Base-by-base conservation (phyloP, 2,888 invertebrate genomes). In the Nudaria mundana region DNA sequence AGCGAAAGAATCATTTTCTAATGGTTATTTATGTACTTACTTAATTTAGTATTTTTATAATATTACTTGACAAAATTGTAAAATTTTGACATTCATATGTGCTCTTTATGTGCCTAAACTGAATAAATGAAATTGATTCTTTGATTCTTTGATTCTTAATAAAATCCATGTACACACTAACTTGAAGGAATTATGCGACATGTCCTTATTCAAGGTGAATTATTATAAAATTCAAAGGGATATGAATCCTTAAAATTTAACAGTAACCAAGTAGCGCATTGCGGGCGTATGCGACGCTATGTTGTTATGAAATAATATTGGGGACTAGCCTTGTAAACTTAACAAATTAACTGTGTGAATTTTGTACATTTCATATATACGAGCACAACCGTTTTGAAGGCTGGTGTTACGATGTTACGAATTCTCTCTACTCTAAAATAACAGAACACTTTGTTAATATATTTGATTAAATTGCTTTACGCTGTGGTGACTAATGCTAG, bases 251-350 rank as follows among this genome's bases (percentile, higher is more conserved):
- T 30, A 44, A 47, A 54, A 28, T 53, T 10, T 15, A 59, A 56
- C 49, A 47, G 48, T n/a, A n/a, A n/a, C n/a, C n/a, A n/a, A n/a
- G n/a, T 61, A 63, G 73, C 79, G 80, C 78, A 80, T 48, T 79
- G 78, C 79, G 74, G 76, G 46, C 32, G 44, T 51, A 58, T 63
- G 67, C 63, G 64, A 58, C 59, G 46, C 37, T 36, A 42, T 39
- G 39, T 44, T 40, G 25, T 12, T 44, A 41, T 30, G 37, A 7
- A 38, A 50, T 30, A 38, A 43, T 25, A 37, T 16, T 37, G 16
- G 10, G 18, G 13, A 18, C 8, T 10, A 10, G 7, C 28, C 31
- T 29, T 20, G 36, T 37, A 20, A 26, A 35, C 49, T 46, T 49
- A 36, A 30, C 38, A 36, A 52, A 54, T 51, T 42, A 52, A 37